phyloP scores from a whole-genome alignment of 2,113 vertebrate genomes.

The Chlorodrepanis virens region DNA sequence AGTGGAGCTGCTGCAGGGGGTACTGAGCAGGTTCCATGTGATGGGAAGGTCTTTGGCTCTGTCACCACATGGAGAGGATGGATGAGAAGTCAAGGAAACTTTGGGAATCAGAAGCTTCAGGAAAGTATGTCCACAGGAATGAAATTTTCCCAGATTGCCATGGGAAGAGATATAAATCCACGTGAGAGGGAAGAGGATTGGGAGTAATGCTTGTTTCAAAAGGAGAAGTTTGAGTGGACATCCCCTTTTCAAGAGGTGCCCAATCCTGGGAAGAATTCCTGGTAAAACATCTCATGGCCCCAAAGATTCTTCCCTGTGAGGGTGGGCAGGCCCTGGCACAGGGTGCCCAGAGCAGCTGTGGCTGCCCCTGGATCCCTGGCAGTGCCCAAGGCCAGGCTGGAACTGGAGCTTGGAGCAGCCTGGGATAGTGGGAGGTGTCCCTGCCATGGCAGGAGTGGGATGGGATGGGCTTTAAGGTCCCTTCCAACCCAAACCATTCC shows the following conservation, averaged over 20 bases:
- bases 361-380: not conserved
- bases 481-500: not conserved
- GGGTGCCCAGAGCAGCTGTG: not conserved
- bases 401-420: not conserved
- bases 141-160: not conserved
- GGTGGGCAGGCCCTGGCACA: not conserved
- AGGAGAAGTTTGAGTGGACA: not conserved
- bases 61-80: not conserved
- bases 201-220: not conserved
- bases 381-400: not conserved
- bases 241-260: not conserved
- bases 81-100: accelerated
- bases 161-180: not conserved
- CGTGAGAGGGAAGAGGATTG: not conserved
- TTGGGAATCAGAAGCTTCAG: not conserved
- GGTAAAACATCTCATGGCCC: not conserved
- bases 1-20: not conserved
- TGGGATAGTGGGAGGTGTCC: not conserved
- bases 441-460: not conserved
- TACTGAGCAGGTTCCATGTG: accelerated
- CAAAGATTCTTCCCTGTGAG: not conserved
- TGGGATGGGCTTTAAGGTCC: accelerated
- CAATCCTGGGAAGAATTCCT: not conserved
- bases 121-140: not conserved
- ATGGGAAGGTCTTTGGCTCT: not conserved